Base-by-base conservation (phyloP, 2,888 invertebrate genomes). In the Pandemis cinnamomeana region DNA sequence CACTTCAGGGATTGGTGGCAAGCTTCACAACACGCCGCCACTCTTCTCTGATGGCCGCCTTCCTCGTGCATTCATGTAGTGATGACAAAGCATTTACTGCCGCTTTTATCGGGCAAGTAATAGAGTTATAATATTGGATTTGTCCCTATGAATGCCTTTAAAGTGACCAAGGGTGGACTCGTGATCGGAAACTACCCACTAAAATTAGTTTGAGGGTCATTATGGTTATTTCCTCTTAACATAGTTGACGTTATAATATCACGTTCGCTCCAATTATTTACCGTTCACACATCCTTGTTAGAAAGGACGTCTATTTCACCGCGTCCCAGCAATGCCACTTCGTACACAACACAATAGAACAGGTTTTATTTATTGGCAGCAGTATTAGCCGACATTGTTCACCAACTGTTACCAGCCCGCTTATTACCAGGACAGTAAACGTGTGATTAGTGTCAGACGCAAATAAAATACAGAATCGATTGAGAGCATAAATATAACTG, bases 211-310 rank as follows among this genome's bases (percentile, higher is more conserved):
- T 46, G 10, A 46, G 46, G 46, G 46, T 46, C 11, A 46, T 11
- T 46, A 46, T 46, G 46, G 11, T 2, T 46, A 46, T 11, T 46
- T 46, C 55, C 55, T 15, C 4, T n/a, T n/a, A 53, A 53, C 11
- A 55, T 55, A 15, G 20, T 3, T 20, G 0, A 20, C 85, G 84
- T 44, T 86, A 81, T 82, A 81, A 83, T 84, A 88, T 89, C 89
- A 87, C 85, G 84, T 84, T 84, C 80, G 79, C 79, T 79, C 81
- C 85, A 87, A 87, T 87, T 87, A 87, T 84, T 88, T 84, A 79
- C 85, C 86, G 87, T 87, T 86, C 84, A 86, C 85, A 89, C 89
- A 89, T 89, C 90, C 90, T 88, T 84, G 82, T 89, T 87, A 82
- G 80, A 81, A 85, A 86, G 84, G 86, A 87, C 84, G 85, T 85